Evolutionary conservation across 2,888 invertebrate genomes (phyloP).

Genomic region (Rhodophaea formosa): DNA sequence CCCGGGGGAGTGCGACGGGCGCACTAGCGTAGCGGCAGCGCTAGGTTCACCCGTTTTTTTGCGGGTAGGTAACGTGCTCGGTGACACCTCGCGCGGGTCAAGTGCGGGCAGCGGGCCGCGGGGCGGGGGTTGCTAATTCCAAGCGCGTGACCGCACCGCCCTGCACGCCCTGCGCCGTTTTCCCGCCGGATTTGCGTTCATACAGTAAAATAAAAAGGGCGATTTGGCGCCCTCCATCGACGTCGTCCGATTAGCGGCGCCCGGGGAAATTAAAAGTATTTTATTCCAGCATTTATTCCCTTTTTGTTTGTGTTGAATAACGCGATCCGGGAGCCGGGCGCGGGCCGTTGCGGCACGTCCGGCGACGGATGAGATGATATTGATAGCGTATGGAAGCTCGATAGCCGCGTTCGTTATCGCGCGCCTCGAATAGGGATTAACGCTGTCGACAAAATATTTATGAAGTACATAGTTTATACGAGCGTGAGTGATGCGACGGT

Average conservation of each 20-base stretch:
- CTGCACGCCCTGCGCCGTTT: slow-evolving; percentile 51
- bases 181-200: slow-evolving; percentile 78
- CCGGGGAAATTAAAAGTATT: slow-evolving; percentile 80
- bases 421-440: slow-evolving; percentile 9
- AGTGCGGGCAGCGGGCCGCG: slow-evolving; percentile 49
- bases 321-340: slow-evolving; percentile 47
- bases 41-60: slow-evolving; percentile 57
- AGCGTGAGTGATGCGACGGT: neutral
- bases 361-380: slow-evolving; percentile 37
- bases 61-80: slow-evolving; percentile 72
- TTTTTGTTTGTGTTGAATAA: slow-evolving; percentile 74
- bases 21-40: slow-evolving; percentile 27
- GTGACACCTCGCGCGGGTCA: slow-evolving; percentile 72
- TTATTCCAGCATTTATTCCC: slow-evolving; percentile 77
- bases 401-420: slow-evolving; percentile 14
- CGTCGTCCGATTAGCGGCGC: slow-evolving; percentile 77
- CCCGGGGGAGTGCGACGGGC: slow-evolving; percentile 31
- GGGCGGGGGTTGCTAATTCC: slow-evolving; percentile 62
- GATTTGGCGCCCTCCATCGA: slow-evolving; percentile 77
- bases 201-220: slow-evolving; percentile 79
- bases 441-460: slow-evolving; percentile 16
- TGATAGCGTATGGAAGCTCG: slow-evolving; percentile 32
- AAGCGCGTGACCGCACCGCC: slow-evolving; percentile 68
- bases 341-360: slow-evolving; percentile 15
- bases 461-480: slow-evolving; percentile 14